Conservation (phyloP, 2,797 vertebrate species). For the Periparus ater region DNA sequence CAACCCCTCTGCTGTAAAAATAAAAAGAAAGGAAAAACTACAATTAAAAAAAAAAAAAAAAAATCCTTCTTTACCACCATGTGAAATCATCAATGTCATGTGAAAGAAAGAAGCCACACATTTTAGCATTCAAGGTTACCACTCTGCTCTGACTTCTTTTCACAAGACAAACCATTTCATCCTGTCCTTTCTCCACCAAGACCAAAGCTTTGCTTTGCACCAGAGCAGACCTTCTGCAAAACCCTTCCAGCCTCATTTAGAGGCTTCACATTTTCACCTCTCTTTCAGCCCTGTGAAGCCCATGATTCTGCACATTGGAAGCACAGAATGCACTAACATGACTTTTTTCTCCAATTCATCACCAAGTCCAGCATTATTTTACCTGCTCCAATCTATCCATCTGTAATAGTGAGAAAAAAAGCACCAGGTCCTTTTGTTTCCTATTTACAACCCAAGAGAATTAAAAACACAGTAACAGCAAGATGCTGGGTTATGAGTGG, state of each 20-base stretch:
- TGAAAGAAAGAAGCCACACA: not conserved
- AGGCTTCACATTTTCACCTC: not conserved
- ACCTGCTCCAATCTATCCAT: not conserved
- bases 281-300: not conserved
- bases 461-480: conserved; percentile 22
- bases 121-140: not conserved
- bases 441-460: conserved; percentile 16
- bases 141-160: not conserved
- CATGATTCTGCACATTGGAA: not conserved
- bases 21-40: not conserved
- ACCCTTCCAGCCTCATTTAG: not conserved
- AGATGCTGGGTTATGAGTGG: conserved; percentile 34
- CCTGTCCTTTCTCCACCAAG: not conserved
- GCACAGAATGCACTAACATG: not conserved
- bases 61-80: not conserved
- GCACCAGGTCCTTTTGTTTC: conserved; percentile 17
- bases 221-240: not conserved
- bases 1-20: not conserved
- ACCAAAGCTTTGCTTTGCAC: not conserved
- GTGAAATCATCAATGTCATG: not conserved
- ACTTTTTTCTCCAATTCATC: not conserved
- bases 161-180: not conserved
- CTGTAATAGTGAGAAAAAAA: not conserved
- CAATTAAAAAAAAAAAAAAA: not conserved
- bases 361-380: not conserved